These are phyloP conservation scores for Pterocles orientalis DNA, from an alignment of 2,113 vertebrate genomes.

Conservation along the genomic window DNA sequence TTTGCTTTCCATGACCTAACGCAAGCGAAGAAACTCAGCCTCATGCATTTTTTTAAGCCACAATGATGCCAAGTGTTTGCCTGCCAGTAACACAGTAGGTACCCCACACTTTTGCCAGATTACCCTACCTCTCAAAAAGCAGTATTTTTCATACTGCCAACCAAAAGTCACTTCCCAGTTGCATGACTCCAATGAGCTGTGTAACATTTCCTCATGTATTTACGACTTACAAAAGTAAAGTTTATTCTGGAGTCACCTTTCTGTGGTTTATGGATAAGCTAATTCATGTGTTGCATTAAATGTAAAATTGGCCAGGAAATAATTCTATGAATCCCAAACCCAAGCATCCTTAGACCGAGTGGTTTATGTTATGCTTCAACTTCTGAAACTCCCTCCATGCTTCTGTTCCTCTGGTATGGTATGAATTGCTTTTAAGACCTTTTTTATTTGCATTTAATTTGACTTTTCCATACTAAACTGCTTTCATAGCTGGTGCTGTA, in stretches of 20 bases:
- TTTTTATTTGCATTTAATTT: neutral
- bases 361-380: neutral
- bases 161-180: neutral
- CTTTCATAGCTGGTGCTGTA: neutral
- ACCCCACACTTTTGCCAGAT: neutral
- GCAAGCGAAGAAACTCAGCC: neutral
- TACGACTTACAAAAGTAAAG: neutral
- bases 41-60: neutral
- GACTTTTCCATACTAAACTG: neutral
- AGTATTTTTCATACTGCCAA: neutral
- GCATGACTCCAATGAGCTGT: neutral
- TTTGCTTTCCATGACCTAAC: neutral
- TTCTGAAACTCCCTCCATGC: neutral
- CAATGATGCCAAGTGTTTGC: neutral
- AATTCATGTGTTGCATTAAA: neutral
- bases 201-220: neutral
- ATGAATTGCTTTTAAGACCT: slow-evolving; percentile 6
- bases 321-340: neutral
- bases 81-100: neutral
- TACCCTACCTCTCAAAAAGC: neutral
- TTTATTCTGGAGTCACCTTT: slow-evolving; percentile 1
- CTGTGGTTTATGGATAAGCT: neutral
- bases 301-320: neutral
- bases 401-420: neutral
- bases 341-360: neutral